phyloP scores from a whole-genome alignment of 2,113 vertebrate genomes.

The Zeus faber region DNA sequence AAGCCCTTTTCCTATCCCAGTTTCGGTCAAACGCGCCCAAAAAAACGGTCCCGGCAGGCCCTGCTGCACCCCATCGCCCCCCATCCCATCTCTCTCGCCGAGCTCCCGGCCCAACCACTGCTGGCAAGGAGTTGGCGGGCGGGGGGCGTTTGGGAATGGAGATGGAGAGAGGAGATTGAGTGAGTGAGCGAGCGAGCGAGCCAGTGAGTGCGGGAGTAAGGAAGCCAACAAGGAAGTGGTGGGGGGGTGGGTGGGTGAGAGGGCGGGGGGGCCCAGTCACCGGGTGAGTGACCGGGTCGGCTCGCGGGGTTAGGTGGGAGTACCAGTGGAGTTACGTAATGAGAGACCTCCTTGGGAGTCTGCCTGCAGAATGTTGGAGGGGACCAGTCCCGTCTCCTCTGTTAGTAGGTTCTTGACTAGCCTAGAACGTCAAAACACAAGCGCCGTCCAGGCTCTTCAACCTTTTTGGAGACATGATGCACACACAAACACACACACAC shows the following conservation, averaged over 20 bases:
- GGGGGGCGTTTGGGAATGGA: background rate
- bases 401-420: slow-evolving; percentile 84
- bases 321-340: slow-evolving; percentile 76
- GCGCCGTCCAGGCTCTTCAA: slow-evolving; percentile 19
- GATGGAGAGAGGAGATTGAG: slow-evolving; percentile 1
- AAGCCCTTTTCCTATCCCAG: slow-evolving; percentile 4
- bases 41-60: slow-evolving; percentile 1
- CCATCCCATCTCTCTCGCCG: background rate
- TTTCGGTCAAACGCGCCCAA: slow-evolving; percentile 10
- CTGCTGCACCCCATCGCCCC: slow-evolving; percentile 19
- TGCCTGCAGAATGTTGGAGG: slow-evolving; percentile 76
- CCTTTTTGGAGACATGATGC: too few species aligned
- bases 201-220: background rate
- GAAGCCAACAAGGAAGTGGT: too few species aligned
- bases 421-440: slow-evolving; percentile 71
- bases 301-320: slow-evolving; percentile 45
- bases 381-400: slow-evolving; percentile 81
- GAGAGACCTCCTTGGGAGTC: slow-evolving; percentile 74
- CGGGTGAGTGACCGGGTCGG: slow-evolving; percentile 25
- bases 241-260: slow-evolving; percentile 12
- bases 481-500: too few species aligned
- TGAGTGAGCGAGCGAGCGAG: background rate
- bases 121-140: background rate
- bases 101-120: background rate
- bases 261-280: background rate